A percentile compares a stretch with the other conserved stretches of the same genome.
phyloP scores from a whole-genome alignment of 2,888 invertebrate species.

The Oligia latruncula region DNA sequence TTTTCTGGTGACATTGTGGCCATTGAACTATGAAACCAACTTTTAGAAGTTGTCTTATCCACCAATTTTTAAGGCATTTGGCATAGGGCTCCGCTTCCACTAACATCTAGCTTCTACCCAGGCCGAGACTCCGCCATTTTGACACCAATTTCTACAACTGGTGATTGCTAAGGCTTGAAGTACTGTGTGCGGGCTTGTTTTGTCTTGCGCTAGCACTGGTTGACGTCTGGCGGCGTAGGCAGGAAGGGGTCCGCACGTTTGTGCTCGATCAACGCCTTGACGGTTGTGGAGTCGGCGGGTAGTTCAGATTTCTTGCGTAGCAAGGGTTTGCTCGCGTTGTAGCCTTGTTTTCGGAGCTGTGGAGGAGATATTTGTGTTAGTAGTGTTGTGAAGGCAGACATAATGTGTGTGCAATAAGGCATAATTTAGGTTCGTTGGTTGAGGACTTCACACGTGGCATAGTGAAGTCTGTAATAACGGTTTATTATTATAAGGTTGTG shows the following conservation, averaged over 20 bases:
- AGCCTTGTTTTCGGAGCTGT: slow-evolving; percentile 90
- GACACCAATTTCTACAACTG: slow-evolving; percentile 7
- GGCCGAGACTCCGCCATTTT: slow-evolving; percentile 25
- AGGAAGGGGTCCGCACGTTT: slow-evolving; percentile 98
- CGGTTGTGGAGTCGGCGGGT: slow-evolving; percentile 97
- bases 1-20: slow-evolving; percentile 8
- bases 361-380: slow-evolving; percentile 10
- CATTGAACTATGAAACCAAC: background rate
- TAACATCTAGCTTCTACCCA: slow-evolving; percentile 17
- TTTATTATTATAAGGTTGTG: too few relatives aligned
- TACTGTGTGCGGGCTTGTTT: slow-evolving; percentile 28
- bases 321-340: slow-evolving; percentile 95
- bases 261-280: slow-evolving; percentile 97
- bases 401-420: too few relatives aligned
- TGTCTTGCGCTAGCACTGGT: slow-evolving; percentile 93
- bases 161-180: slow-evolving; percentile 25
- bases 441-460: too few relatives aligned
- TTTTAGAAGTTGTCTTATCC: background rate
- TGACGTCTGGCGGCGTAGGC: slow-evolving; percentile 95
- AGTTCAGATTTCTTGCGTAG: slow-evolving; percentile 98
- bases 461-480: too few relatives aligned
- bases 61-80: slow-evolving; percentile 23
- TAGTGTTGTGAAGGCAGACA: too few relatives aligned
- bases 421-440: too few relatives aligned
- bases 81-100: slow-evolving; percentile 24